Percentiles rank a stretch among this genome's conserved stretches.
Evolutionary conservation across 2,797 vertebrate genomes (phyloP).

Genomic region (Crocodylus rhombifer): DNA sequence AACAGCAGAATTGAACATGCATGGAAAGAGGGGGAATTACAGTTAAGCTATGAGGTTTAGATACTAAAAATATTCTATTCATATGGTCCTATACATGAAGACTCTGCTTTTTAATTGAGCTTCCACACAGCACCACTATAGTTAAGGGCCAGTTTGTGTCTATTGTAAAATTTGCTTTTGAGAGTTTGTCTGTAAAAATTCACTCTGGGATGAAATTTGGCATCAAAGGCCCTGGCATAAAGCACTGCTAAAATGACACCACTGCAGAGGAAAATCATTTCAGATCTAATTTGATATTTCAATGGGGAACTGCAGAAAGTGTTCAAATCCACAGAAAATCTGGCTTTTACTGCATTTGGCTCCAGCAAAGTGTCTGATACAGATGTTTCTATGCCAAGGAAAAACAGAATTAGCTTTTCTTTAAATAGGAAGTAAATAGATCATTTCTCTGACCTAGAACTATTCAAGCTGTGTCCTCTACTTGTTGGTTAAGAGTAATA

Average conservation of each 20-base stretch:
- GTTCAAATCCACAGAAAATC: constrained; percentile 44
- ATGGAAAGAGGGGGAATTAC: constrained; percentile 32
- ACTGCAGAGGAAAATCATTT: constrained; percentile 38
- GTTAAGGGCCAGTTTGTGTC: constrained; percentile 38
- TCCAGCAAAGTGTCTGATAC: constrained; percentile 37
- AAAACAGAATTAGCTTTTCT: constrained; percentile 61
- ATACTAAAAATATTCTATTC: constrained; percentile 1
- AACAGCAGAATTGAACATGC: background rate
- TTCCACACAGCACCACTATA: constrained; percentile 20
- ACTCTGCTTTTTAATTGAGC: constrained; percentile 42
- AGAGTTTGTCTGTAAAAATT: constrained; percentile 54
- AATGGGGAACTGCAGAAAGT: background rate
- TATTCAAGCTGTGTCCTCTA: constrained; percentile 43
- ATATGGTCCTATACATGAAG: background rate
- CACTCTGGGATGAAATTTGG: constrained; percentile 38
- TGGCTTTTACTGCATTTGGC: constrained; percentile 42
- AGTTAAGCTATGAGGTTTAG: constrained; percentile 15
- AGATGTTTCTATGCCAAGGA: constrained; percentile 52
- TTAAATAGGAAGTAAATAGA: constrained; percentile 61
- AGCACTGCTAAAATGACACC: constrained; percentile 36
- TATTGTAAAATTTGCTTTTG: constrained; percentile 54
- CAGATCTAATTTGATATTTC: constrained; percentile 51
- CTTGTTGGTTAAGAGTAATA: constrained; percentile 45
- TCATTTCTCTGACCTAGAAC: constrained; percentile 56
- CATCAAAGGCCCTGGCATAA: constrained; percentile 30